Conservation (phyloP, 2,113 vertebrate genomes). For the Triplophysa dalaica region DNA sequence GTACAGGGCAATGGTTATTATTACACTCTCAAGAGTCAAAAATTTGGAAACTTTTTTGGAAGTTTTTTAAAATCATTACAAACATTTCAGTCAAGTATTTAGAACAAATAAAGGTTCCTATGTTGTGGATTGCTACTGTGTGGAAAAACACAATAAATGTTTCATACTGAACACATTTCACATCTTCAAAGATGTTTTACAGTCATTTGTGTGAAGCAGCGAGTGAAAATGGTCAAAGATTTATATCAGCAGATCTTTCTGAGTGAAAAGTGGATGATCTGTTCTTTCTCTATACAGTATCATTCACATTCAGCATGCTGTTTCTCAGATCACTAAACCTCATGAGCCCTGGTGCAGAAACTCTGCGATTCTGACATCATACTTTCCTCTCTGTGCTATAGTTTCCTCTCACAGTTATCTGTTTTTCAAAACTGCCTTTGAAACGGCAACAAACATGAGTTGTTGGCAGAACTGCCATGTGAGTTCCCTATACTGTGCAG, state of each 20-base stretch:
- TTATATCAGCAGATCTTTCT: not conserved
- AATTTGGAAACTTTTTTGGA: no score
- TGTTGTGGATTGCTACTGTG: no score
- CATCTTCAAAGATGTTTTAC: not conserved
- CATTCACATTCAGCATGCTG: conserved; percentile 3
- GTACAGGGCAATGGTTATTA: no score
- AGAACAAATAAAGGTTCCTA: no score
- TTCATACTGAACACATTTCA: not conserved
- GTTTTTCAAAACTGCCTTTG: conserved; percentile 1
- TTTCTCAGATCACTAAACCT: conserved; percentile 1
- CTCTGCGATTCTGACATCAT: not conserved
- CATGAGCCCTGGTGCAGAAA: not conserved
- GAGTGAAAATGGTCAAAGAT: conserved; percentile 24
- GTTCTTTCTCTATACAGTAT: conserved; percentile 23
- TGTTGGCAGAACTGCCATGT: not conserved
- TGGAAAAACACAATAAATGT: no score
- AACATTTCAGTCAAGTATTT: no score
- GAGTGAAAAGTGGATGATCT: conserved; percentile 38
- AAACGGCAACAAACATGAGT: not conserved
- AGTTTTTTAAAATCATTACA: no score
- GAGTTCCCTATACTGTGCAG: not conserved
- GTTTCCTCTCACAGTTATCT: conserved; percentile 3
- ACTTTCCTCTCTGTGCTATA: conserved; percentile 20
- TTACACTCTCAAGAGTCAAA: no score
- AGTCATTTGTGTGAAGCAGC: conserved; percentile 37